Conservation (phyloP, 2,888 invertebrate species). For the Helicoverpa assulta region DNA sequence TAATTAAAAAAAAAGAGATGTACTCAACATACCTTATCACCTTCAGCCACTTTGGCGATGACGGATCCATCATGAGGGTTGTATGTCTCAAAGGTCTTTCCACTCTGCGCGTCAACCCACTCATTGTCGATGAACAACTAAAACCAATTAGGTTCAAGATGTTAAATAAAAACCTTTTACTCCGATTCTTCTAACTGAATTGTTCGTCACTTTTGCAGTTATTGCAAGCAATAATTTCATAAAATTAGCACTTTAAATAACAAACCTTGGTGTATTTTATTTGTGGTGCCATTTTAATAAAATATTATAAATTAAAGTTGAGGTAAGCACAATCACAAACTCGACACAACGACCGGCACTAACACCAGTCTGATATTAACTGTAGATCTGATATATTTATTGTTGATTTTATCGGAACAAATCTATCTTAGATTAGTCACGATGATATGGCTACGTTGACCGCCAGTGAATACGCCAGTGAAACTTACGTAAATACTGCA, state of each 20-base stretch:
- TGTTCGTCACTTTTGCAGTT: too few species aligned
- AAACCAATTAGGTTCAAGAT: slow-evolving; percentile 5
- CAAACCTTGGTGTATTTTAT: background rate
- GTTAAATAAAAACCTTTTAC: too few species aligned
- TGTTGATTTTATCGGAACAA: too few species aligned
- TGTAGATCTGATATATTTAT: background rate
- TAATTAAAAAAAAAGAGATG: too few species aligned
- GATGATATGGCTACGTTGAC: background rate
- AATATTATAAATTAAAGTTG: background rate
- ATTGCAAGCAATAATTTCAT: too few species aligned
- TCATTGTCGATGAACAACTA: slow-evolving; percentile 82
- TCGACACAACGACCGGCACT: background rate
- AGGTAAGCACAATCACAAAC: background rate
- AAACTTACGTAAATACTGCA: too few species aligned
- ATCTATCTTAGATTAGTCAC: background rate
- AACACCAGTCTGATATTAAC: background rate
- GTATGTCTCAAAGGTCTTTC: slow-evolving; percentile 94
- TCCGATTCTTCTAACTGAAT: slow-evolving; percentile 1
- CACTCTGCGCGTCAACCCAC: slow-evolving; percentile 93
- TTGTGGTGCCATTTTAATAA: background rate
- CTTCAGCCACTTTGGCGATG: slow-evolving; percentile 95
- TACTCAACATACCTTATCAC: slow-evolving; percentile 91
- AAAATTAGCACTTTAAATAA: background rate
- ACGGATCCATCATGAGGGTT: slow-evolving; percentile 94
- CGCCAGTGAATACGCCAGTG: background rate